A percentile compares a stretch with the other conserved stretches of the same genome.
Evolutionary conservation across 1,140 invertebrate species (phyloP).

Genomic region (Luehdorfia chinensis): DNA sequence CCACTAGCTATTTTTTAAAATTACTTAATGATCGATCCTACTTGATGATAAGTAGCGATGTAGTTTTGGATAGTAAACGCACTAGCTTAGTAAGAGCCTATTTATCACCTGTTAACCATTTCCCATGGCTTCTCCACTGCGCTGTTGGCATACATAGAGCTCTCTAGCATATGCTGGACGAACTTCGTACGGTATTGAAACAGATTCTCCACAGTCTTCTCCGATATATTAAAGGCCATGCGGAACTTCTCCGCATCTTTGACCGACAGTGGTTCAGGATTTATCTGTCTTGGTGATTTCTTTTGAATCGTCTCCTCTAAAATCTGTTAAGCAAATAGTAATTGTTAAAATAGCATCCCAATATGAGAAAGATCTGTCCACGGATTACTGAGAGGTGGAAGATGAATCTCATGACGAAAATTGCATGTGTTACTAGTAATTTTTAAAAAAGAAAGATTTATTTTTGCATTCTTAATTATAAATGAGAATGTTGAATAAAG

Average conservation of each 20-base stretch:
- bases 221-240: conserved; percentile 40
- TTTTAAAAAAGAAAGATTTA: too few species aligned
- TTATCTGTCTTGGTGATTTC: conserved; percentile 40
- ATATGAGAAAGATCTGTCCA: too few species aligned
- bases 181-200: conserved; percentile 58
- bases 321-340: conserved; percentile 35
- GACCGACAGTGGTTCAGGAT: conserved; percentile 18
- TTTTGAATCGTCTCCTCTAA: conserved; percentile 62
- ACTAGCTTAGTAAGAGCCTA: too few species aligned
- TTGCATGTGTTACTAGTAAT: too few species aligned
- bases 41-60: too few species aligned
- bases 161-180: conserved; percentile 63
- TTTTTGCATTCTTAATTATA: too few species aligned
- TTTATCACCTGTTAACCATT: conserved; percentile 56
- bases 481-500: too few species aligned
- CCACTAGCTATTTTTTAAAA: too few species aligned
- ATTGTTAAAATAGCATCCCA: background rate
- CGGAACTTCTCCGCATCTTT: conserved; percentile 34
- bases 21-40: too few species aligned
- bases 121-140: conserved; percentile 61
- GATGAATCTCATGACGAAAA: too few species aligned
- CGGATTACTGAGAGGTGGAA: too few species aligned
- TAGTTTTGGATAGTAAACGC: too few species aligned
- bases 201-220: conserved; percentile 30
- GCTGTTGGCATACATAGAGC: conserved; percentile 62